phyloP scores from a whole-genome alignment of 1,140 invertebrate species.

The Delia radicum region DNA sequence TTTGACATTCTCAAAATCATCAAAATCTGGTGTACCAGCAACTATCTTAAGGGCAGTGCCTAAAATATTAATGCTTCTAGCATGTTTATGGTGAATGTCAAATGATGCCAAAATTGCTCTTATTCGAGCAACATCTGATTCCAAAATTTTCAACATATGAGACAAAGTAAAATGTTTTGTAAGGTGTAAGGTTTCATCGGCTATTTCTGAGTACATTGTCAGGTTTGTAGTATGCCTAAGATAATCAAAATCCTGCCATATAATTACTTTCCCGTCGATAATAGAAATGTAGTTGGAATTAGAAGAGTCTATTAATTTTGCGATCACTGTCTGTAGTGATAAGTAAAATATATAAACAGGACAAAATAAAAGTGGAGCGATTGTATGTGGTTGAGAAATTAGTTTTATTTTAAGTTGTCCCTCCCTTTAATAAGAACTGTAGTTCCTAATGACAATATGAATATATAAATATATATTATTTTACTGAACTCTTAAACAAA shows the following conservation, averaged over 20 bases:
- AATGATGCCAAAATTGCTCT: background rate
- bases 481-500: no score
- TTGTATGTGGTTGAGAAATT: background rate
- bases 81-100: background rate
- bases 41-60: constrained; percentile 18
- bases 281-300: constrained; percentile 27
- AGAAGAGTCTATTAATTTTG: constrained; percentile 29
- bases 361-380: background rate
- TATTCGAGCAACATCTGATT: background rate
- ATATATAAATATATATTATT: no score
- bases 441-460: no score
- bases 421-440: constrained; percentile 15
- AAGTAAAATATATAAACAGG: background rate
- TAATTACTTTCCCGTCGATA: background rate
- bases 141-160: background rate
- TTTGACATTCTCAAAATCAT: constrained; percentile 11
- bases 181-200: background rate
- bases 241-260: background rate
- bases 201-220: background rate
- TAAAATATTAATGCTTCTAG: constrained; percentile 18
- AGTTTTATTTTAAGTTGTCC: background rate
- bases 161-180: background rate
- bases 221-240: background rate
- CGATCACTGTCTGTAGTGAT: constrained; percentile 13
- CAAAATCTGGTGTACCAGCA: constrained; percentile 11